Conservation (phyloP, 2,888 invertebrate species). For the Synanthedon tipuliformis region DNA sequence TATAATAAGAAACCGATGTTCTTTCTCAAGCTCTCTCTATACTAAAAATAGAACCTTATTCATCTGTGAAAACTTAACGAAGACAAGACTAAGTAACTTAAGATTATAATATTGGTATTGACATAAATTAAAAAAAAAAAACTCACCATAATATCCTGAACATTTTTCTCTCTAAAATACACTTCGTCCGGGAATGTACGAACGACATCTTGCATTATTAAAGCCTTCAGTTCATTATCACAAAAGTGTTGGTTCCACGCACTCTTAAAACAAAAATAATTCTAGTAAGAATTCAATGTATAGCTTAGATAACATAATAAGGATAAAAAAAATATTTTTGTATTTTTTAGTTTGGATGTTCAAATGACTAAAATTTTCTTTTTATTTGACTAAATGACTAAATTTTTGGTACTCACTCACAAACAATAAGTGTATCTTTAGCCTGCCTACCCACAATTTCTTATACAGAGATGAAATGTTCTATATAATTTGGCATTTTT, state of each 20-base stretch:
- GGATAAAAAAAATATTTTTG: not conserved
- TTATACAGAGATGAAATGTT: too few relatives aligned
- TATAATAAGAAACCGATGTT: too few relatives aligned
- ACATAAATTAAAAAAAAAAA: not conserved
- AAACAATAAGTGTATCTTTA: too few relatives aligned
- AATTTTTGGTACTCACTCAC: too few relatives aligned
- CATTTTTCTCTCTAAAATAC: slow-evolving; percentile 77
- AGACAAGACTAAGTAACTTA: too few relatives aligned
- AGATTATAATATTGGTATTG: not conserved
- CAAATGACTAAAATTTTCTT: too few relatives aligned
- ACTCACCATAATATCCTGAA: slow-evolving; percentile 78
- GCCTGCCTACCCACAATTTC: too few relatives aligned
- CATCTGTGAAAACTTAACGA: too few relatives aligned
- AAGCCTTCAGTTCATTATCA: slow-evolving; percentile 79
- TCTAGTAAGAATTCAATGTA: not conserved
- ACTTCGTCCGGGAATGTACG: slow-evolving; percentile 86
- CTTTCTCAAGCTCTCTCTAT: too few relatives aligned
- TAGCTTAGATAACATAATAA: not conserved
- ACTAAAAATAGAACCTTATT: too few relatives aligned
- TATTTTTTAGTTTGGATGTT: not conserved
- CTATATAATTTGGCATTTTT: too few relatives aligned
- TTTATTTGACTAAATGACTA: too few relatives aligned
- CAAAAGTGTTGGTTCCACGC: slow-evolving; percentile 88
- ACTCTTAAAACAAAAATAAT: slow-evolving; percentile 69
- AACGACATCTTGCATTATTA: slow-evolving; percentile 84